Conservation (phyloP, 2,113 vertebrate genomes). For the Castor canadensis region DNA sequence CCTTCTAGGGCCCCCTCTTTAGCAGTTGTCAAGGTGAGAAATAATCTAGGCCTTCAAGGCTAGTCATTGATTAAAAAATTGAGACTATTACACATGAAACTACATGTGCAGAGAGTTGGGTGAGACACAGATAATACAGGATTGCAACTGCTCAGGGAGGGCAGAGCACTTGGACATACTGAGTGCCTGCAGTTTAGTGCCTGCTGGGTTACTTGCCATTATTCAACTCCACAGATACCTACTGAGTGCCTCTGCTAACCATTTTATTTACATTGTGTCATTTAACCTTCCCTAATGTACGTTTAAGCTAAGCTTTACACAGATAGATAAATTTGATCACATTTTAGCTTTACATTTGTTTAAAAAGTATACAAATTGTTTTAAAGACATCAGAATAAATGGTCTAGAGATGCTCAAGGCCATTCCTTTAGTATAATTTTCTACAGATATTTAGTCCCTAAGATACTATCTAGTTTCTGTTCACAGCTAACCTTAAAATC, state of each 20-base stretch:
- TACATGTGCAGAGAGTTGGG: neutral
- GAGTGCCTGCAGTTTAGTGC: neutral
- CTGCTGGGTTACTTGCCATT: neutral
- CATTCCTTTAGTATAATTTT: neutral
- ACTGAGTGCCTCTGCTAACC: neutral
- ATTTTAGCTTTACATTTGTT: neutral
- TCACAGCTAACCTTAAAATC: neutral
- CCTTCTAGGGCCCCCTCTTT: neutral
- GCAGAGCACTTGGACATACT: neutral
- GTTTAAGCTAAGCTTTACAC: neutral
- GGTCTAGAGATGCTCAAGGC: neutral
- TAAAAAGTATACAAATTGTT: neutral
- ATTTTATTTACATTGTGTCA: neutral
- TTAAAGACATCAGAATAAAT: neutral
- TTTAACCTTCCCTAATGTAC: too few species aligned
- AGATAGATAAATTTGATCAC: neutral
- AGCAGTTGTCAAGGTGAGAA: neutral
- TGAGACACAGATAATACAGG: neutral
- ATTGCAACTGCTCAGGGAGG: neutral
- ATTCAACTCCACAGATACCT: neutral
- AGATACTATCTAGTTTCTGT: neutral
- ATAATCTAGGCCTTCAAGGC: neutral
- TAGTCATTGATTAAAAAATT: neutral
- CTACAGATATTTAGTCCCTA: neutral
- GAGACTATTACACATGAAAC: neutral